phyloP scores from a whole-genome alignment of 2,797 vertebrate species.

The Emydoidea blandingii region DNA sequence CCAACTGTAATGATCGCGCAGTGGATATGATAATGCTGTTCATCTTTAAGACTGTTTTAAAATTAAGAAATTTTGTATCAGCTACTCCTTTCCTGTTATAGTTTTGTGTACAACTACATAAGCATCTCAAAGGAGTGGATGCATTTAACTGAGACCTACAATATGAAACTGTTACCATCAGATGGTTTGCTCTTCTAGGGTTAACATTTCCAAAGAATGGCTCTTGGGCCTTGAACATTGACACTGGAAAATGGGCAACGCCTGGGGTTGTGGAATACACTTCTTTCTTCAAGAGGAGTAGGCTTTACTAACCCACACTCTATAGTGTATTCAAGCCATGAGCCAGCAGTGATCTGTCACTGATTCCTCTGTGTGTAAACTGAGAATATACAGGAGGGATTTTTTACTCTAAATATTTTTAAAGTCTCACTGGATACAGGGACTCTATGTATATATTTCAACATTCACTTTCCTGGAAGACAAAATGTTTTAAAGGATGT shows the following conservation, averaged over 20 bases:
- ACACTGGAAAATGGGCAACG: background rate
- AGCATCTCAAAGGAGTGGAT: background rate
- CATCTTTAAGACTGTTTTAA: background rate
- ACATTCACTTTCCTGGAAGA: background rate
- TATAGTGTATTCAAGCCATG: background rate
- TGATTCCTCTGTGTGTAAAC: background rate
- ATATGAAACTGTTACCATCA: background rate
- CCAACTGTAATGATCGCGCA: background rate
- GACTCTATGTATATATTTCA: background rate
- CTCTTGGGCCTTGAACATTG: background rate
- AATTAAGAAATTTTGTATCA: background rate
- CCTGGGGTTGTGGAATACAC: rapidly evolving
- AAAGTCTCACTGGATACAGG: background rate
- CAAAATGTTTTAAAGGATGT: rapidly evolving
- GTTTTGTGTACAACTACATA: background rate
- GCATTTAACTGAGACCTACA: background rate
- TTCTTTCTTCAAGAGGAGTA: background rate
- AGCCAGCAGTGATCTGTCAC: background rate
- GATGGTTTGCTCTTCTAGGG: background rate
- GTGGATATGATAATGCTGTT: background rate
- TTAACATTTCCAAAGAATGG: background rate
- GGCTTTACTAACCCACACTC: background rate
- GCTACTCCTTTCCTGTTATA: background rate
- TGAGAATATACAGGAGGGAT: background rate
- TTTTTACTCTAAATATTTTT: background rate